These are phyloP conservation scores for Luehdorfia chinensis DNA, from an alignment of 1,140 invertebrate genomes.

Conservation along the genomic window DNA sequence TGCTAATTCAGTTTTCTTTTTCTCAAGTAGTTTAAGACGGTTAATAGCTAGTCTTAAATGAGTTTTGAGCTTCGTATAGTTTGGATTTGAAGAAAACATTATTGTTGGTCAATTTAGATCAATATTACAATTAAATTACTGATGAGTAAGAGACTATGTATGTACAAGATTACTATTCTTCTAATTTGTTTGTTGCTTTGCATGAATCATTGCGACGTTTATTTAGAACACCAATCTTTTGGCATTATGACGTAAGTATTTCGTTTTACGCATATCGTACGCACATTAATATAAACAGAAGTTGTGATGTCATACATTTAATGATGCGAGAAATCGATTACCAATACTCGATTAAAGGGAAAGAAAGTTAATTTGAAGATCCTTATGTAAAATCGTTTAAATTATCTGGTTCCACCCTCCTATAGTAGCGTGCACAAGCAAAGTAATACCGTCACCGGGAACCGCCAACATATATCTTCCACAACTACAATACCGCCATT, in stretches of 20 bases:
- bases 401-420: no score
- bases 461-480: no score
- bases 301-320: no score
- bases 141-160: conserved; percentile 31
- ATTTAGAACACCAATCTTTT: not conserved
- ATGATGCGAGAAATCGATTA: no score
- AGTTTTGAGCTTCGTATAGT: conserved; percentile 98
- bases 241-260: not conserved
- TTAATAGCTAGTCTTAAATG: conserved; percentile 95
- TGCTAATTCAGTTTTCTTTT: conserved; percentile 98
- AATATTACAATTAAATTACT: conserved; percentile 16
- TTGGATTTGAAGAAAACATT: conserved; percentile 93
- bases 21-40: conserved; percentile 96
- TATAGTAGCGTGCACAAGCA: no score
- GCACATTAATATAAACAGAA: no score
- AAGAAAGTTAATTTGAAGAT: no score
- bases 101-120: conserved; percentile 22
- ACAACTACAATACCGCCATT: no score
- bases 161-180: no score
- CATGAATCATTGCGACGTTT: conserved; percentile 3
- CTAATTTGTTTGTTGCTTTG: conserved; percentile 14
- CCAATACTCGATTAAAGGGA: no score
- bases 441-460: no score
- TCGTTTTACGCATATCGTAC: not conserved
- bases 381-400: no score